phyloP scores from a whole-genome alignment of 2,797 vertebrate species.

The Lacerta bilineata region DNA sequence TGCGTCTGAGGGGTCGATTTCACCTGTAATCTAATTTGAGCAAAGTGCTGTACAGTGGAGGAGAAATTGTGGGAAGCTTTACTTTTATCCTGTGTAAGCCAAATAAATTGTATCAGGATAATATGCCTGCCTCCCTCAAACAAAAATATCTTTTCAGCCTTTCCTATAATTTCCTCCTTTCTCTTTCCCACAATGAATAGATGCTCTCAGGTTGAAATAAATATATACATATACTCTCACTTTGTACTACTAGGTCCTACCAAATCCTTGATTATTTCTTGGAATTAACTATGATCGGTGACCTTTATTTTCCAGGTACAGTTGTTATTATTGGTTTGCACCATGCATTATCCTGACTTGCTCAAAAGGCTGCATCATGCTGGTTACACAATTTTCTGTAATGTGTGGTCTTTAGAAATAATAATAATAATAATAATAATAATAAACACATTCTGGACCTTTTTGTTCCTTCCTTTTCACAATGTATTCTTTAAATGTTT shows the following conservation, averaged over 20 bases:
- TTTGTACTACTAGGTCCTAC: slow-evolving; percentile 38
- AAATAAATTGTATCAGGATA: background rate
- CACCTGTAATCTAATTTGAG: background rate
- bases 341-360: slow-evolving; percentile 51
- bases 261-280: slow-evolving; percentile 54
- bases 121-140: background rate
- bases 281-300: slow-evolving; percentile 59
- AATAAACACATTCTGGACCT: background rate
- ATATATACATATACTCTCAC: slow-evolving; percentile 26
- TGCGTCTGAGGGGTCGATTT: too few species aligned
- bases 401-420: slow-evolving; percentile 25
- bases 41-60: background rate
- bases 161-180: background rate
- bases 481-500: background rate
- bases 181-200: background rate
- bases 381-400: slow-evolving; percentile 18
- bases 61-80: background rate
- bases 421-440: background rate
- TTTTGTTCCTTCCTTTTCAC: background rate
- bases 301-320: slow-evolving; percentile 67
- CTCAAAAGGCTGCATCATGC: slow-evolving; percentile 31
- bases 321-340: slow-evolving; percentile 56
- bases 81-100: background rate
- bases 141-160: background rate
- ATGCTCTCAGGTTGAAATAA: slow-evolving; percentile 29